Conservation (phyloP, 2,113 vertebrate species). For the Carassius carassius region DNA sequence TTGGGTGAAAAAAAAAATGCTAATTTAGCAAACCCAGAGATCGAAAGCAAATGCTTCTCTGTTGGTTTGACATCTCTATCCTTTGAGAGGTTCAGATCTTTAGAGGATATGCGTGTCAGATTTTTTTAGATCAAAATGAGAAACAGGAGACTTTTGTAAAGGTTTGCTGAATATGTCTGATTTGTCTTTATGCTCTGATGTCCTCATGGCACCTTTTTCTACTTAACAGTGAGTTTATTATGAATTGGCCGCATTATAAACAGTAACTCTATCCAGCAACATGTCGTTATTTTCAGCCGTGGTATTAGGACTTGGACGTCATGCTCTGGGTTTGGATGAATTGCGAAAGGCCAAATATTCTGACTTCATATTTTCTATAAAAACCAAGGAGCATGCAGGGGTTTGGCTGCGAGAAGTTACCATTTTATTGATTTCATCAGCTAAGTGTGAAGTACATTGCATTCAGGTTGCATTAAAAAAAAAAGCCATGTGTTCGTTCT, state of each 20-base stretch:
- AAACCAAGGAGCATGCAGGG: neutral
- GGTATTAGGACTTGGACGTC: neutral
- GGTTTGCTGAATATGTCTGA: neutral
- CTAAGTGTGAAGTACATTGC: neutral
- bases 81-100: too few relatives aligned
- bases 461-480: neutral
- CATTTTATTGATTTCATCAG: constrained; percentile 27
- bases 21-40: constrained; percentile 24
- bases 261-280: constrained; percentile 7
- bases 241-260: neutral
- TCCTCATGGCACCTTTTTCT: neutral
- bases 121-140: neutral
- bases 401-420: neutral
- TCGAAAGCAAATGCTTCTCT: constrained; percentile 30
- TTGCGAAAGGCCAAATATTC: constrained; percentile 18
- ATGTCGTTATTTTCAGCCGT: constrained; percentile 28
- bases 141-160: neutral
- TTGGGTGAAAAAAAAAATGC: constrained; percentile 16
- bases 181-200: neutral
- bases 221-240: neutral
- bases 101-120: neutral
- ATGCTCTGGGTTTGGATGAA: constrained; percentile 25
- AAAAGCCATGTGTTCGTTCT: neutral
- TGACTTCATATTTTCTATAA: constrained; percentile 9
- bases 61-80: neutral